phyloP scores from a whole-genome alignment of 1,140 invertebrate genomes.

The Leptoteleia sp. region DNA sequence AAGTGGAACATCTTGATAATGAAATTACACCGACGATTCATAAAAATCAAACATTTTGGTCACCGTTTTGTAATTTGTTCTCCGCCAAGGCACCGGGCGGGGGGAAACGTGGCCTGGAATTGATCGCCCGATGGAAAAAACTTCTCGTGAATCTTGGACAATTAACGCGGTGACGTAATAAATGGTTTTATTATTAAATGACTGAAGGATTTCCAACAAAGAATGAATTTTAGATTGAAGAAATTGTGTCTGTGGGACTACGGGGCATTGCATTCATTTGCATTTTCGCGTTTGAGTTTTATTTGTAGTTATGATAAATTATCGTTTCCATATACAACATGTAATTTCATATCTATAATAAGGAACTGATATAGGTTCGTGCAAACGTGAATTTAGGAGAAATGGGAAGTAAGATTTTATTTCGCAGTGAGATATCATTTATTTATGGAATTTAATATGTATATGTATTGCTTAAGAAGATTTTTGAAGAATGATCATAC shows the following conservation, averaged over 20 bases:
- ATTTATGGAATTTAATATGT: too few species aligned
- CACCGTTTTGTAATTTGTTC: slow-evolving; percentile 7
- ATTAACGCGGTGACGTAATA: too few species aligned
- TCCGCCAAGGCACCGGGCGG: background rate
- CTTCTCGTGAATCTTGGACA: too few species aligned
- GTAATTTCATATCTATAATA: slow-evolving; percentile 32
- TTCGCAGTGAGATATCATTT: too few species aligned
- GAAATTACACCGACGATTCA: slow-evolving; percentile 22
- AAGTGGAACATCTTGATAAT: slow-evolving; percentile 51
- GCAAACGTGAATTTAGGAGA: slow-evolving; percentile 18
- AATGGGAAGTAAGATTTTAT: too few species aligned
- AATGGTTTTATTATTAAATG: too few species aligned
- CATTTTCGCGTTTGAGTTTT: slow-evolving; percentile 20
- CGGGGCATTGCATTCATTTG: slow-evolving; percentile 11
- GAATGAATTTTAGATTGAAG: slow-evolving; percentile 21
- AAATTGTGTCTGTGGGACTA: slow-evolving; percentile 17
- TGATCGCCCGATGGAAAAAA: background rate
- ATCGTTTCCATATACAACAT: slow-evolving; percentile 16
- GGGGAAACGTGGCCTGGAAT: too few species aligned
- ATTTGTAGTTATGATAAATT: slow-evolving; percentile 47
- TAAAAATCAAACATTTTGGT: slow-evolving; percentile 26
- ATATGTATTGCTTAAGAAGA: too few species aligned
- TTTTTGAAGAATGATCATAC: too few species aligned
- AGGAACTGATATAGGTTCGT: background rate
- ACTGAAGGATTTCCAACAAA: too few species aligned